Conservation (phyloP, 1,140 invertebrate genomes). For the Watersipora subatra region DNA sequence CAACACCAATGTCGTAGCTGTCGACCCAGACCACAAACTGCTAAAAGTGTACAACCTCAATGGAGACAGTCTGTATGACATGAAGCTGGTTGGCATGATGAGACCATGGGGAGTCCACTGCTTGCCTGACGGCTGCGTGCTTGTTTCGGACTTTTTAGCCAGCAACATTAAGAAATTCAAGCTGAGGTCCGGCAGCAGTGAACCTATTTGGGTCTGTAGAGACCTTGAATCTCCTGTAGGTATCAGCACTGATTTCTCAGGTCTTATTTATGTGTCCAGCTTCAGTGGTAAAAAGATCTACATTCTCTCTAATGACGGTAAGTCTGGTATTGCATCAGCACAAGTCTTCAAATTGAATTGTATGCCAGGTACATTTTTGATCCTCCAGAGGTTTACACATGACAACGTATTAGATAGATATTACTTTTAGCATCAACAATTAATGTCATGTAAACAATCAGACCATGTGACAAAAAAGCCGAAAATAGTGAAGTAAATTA, state of each 20-base stretch:
- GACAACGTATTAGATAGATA: too few relatives aligned
- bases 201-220: neutral
- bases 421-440: too few relatives aligned
- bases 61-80: constrained; percentile 4
- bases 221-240: neutral
- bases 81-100: constrained; percentile 1
- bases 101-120: neutral
- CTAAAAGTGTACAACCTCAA: neutral
- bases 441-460: too few relatives aligned
- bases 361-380: too few relatives aligned
- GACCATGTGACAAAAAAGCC: too few relatives aligned
- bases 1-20: neutral
- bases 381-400: too few relatives aligned
- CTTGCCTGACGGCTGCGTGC: neutral
- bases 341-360: too few relatives aligned
- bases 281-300: neutral
- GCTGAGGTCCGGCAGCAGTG: neutral
- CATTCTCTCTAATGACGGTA: neutral
- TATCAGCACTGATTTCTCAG: neutral
- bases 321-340: too few relatives aligned
- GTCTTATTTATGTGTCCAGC: neutral
- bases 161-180: neutral
- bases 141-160: neutral
- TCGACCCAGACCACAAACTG: neutral
- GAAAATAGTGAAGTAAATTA: too few relatives aligned